Evolutionary conservation across 2,888 invertebrate species (phyloP), one percentile per base, ranked within the genome.

Genomic region (Spatulosminthurus flaviceps): DNA sequence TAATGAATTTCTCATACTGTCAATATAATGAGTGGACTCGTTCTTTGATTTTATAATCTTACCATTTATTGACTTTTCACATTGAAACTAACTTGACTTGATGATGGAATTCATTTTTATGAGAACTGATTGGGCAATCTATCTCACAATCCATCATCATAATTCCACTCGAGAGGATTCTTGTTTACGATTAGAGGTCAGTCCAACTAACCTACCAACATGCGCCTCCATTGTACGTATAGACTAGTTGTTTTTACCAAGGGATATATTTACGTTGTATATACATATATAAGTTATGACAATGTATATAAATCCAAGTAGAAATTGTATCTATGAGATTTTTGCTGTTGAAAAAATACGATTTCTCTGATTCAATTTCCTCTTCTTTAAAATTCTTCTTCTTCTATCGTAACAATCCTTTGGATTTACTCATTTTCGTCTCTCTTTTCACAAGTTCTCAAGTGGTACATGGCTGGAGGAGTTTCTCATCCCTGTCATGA

Each of bases 21-120:
- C 34, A 34, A 34, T 34, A 51, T 51, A 51, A 51, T n/a, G 51
- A 51, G 16, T 51, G 9, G 16, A 51, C 51, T 51, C 51, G n/a
- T 19, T 19, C 51, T 51, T 51, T 51, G 51, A 51, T 51, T 51
- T 51, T 51, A 51, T 51, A 51, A 51, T 13, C 16, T 51, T 13
- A 16, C n/a, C 51, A n/a, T 51, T 51, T 51, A 51, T 51, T 51
- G n/a, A 51, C 5, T 51, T 51, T 51, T 51, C 51, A n/a, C 51
- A 51, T 51, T 51, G 1, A 16, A 51, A 5, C 34, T 9, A 34
- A 51, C 16, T 51, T n/a, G 51, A 51, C 51, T 51, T 13, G 51
- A 51, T 51, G n/a, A 51, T 51, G 51, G 51, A 51, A 51, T 51
- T 51, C 16, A n/a, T 13, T 51, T n/a, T n/a, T 5, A 51, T 51